Percentiles rank a stretch among this genome's conserved stretches.
Conservation (phyloP, 2,797 vertebrate genomes). For the Oreochromis mossambicus region DNA sequence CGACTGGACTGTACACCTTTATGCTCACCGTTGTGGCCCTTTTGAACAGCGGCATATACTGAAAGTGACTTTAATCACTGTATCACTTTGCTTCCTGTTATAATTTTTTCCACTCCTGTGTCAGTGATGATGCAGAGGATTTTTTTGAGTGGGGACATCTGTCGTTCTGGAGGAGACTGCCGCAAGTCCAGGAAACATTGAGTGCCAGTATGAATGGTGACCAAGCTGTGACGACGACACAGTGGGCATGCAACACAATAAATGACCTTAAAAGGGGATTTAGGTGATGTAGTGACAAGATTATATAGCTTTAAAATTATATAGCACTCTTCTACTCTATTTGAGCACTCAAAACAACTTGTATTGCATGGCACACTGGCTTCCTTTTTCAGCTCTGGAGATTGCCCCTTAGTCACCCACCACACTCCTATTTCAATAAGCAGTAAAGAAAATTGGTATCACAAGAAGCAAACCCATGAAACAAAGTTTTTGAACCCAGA, state of each 20-base stretch:
- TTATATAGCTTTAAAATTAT: background rate
- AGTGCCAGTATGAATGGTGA: background rate
- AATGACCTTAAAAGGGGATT: background rate
- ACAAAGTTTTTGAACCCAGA: background rate
- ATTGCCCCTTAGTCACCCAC: background rate
- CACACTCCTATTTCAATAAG: background rate
- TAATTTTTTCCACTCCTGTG: background rate
- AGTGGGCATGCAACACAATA: background rate
- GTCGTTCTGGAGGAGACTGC: background rate
- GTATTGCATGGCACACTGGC: background rate
- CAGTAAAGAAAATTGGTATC: background rate
- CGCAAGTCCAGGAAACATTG: background rate
- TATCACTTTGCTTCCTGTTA: background rate
- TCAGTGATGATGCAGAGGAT: background rate
- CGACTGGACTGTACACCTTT: background rate
- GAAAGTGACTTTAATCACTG: background rate
- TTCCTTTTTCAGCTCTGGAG: background rate
- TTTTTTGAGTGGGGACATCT: background rate
- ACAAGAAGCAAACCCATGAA: background rate
- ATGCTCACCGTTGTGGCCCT: background rate
- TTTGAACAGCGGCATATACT: fast-evolving
- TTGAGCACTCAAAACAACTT: background rate
- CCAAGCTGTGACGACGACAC: fast-evolving
- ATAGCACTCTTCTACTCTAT: background rate
- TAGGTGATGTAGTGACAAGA: background rate